phyloP scores from a whole-genome alignment of 2,888 invertebrate genomes.

The Teinopalpus imperialis region DNA sequence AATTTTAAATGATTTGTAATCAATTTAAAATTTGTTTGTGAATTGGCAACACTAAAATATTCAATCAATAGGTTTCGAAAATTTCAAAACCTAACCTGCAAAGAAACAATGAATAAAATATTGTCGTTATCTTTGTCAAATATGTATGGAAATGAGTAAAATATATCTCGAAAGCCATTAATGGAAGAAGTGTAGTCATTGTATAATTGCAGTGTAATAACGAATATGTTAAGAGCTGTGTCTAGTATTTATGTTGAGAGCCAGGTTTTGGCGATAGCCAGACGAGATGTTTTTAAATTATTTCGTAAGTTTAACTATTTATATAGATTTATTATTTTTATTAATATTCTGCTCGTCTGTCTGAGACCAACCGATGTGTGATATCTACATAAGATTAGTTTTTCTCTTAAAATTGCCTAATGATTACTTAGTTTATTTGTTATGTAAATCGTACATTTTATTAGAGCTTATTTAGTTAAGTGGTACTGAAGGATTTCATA shows the following conservation, averaged over 20 bases:
- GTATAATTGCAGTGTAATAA: not conserved
- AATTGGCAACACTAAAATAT: not conserved
- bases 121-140: not conserved
- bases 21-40: too few relatives aligned
- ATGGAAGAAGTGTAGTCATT: slow-evolving; percentile 7
- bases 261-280: slow-evolving; percentile 23
- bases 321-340: too few relatives aligned
- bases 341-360: too few relatives aligned
- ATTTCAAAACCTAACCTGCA: slow-evolving; percentile 21
- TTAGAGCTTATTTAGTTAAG: too few relatives aligned
- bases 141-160: slow-evolving; percentile 12
- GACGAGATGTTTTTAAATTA: slow-evolving; percentile 32
- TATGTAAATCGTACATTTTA: too few relatives aligned
- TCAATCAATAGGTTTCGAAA: slow-evolving; percentile 17
- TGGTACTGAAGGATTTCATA: too few relatives aligned
- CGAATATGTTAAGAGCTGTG: slow-evolving; percentile 33
- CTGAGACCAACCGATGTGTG: too few relatives aligned
- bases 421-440: too few relatives aligned
- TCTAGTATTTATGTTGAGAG: slow-evolving; percentile 32
- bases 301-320: slow-evolving; percentile 32
- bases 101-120: slow-evolving; percentile 7
- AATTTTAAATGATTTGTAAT: too few relatives aligned
- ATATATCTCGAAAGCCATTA: not conserved
- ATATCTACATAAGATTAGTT: too few relatives aligned
- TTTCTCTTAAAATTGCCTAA: not conserved